Evolutionary conservation across 2,113 vertebrate genomes (phyloP), one percentile per base, ranked within the genome.

Genomic region (Dicerorhinus sumatrensis): DNA sequence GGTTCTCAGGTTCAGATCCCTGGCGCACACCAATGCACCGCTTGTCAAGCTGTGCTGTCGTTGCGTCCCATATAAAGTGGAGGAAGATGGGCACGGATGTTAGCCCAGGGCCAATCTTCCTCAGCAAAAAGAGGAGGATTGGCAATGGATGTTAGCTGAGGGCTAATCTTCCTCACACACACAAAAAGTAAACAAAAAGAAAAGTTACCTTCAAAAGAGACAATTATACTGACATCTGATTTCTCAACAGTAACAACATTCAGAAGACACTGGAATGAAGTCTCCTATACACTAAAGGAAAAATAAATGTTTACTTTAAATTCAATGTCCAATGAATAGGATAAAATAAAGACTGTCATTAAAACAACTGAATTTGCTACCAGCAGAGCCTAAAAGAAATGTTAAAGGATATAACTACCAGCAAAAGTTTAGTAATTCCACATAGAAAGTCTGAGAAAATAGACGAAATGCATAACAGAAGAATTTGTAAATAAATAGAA

Each of bases 271-370:
- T 73, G n/a, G 29, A 51, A 89, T 80, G 54, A 93, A 85, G 77
- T 69, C 39, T 36, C 13, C 12, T 12, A 62, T 80, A 65, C 27
- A 27, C 27, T 82, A 48, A 87, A 72, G 27, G 46, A 70, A 73
- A 94, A 82, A 54, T 73, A 82, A 82, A 21, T 33, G 13, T 51
- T 81, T 63, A 82, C 56, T 82, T 94, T 58, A 36, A 94, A 89
- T 42, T 82, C 76, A 63, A 73, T 33, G 27, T 25, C 56, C 58
- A 89, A 21, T n/a, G 60, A 82, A 56, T 21, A 46, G 27, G 14
- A 39, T 67, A 70, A 86, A 79, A 65, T 76, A 82, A 69, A 80
- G 23, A 87, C 39, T 80, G 8, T 60, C 56, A 89, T 51, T 54
- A 42, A 94, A 82, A 73, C 73, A 88, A 70, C 17, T 27, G 27